Percentiles rank a stretch among this genome's conserved stretches.
phyloP scores from a whole-genome alignment of 2,888 invertebrate species.

The Ferrisia virgata region DNA sequence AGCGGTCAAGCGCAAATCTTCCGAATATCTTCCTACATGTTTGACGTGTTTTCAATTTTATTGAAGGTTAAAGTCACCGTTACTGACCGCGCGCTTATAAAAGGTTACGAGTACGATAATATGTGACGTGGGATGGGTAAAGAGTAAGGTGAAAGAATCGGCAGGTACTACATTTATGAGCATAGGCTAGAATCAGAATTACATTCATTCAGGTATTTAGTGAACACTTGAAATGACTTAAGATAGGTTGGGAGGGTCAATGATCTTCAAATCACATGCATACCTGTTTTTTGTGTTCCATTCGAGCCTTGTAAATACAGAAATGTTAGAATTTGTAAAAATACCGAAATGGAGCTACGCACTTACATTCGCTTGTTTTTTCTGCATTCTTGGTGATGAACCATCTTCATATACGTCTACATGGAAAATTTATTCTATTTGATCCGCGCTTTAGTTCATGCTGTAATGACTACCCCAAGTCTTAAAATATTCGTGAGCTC shows the following conservation, averaged over 20 bases:
- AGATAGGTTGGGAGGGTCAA: not conserved
- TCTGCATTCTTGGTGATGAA: no score
- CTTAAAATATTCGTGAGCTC: no score
- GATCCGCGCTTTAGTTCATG: no score
- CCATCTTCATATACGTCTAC: no score
- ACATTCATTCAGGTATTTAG: not conserved
- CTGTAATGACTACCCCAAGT: no score
- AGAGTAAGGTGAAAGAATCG: not conserved
- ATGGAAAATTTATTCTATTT: no score
- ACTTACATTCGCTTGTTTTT: no score
- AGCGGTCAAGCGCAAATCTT: no score
- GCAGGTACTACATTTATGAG: not conserved
- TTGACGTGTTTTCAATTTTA: not conserved
- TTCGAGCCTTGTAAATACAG: not conserved
- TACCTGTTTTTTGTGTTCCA: not conserved
- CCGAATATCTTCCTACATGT: not conserved
- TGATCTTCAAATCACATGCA: not conserved
- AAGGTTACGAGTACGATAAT: not conserved
- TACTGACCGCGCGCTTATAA: not conserved
- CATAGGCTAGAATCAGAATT: not conserved
- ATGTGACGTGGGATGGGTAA: not conserved
- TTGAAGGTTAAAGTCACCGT: not conserved
- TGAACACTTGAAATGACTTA: not conserved
- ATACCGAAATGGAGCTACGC: no score
- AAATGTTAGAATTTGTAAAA: no score